Conservation (phyloP, 2,888 invertebrate species). For the Agrotis puta region DNA sequence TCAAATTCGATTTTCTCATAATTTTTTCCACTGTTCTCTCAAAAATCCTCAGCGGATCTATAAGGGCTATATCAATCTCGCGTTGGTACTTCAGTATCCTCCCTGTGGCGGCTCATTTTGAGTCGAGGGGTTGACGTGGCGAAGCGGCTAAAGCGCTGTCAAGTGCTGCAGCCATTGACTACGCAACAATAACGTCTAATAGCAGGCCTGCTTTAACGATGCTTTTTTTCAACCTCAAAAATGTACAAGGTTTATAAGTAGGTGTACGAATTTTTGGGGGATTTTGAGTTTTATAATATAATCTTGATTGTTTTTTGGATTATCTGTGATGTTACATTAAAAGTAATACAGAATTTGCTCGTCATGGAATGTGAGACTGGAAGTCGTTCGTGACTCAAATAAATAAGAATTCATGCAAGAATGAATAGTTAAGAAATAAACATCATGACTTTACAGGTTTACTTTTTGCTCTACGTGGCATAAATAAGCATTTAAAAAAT, state of each 20-base stretch:
- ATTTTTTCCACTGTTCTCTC: constrained; percentile 18
- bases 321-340: too few relatives aligned
- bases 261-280: constrained; percentile 10
- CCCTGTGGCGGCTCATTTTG: constrained; percentile 73
- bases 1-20: not conserved
- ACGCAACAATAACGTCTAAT: constrained; percentile 82
- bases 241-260: constrained; percentile 29
- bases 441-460: too few relatives aligned
- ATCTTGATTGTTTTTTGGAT: constrained; percentile 28
- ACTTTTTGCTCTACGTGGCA: not conserved
- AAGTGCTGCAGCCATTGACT: constrained; percentile 77
- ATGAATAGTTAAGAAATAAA: not conserved
- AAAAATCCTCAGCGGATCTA: constrained; percentile 35
- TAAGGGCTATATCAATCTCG: constrained; percentile 63
- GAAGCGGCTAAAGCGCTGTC: constrained; percentile 77
- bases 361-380: not conserved
- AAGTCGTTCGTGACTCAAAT: not conserved
- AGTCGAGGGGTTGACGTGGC: constrained; percentile 75
- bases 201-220: constrained; percentile 70
- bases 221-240: constrained; percentile 63
- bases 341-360: too few relatives aligned
- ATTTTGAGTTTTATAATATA: constrained; percentile 9
- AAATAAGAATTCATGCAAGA: too few relatives aligned
- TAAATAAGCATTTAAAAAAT: too few relatives aligned
- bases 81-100: constrained; percentile 53